A percentile compares a stretch with the other conserved stretches of the same genome.
These are phyloP conservation scores for Nannobrachium achirus DNA, from an alignment of 2,113 vertebrate genomes.

Conservation along the genomic window DNA sequence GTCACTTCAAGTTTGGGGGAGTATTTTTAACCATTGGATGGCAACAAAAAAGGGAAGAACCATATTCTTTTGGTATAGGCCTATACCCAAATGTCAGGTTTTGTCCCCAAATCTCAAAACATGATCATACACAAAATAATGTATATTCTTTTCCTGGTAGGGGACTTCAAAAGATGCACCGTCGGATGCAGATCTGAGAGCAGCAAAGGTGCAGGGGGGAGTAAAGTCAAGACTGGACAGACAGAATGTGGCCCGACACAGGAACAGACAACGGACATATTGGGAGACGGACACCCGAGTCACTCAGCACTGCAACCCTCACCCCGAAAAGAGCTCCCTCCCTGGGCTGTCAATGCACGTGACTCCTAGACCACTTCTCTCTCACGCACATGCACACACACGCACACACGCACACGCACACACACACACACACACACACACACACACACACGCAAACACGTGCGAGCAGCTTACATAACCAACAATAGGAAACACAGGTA, in stretches of 20 bases:
- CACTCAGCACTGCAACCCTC: slow-evolving; percentile 45
- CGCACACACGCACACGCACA: slow-evolving; percentile 2
- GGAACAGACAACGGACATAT: too few relatives aligned
- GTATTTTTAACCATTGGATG: slow-evolving; percentile 15
- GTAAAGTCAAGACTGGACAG: slow-evolving; percentile 37
- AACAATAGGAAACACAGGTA: too few relatives aligned
- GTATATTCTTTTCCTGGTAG: slow-evolving; percentile 12
- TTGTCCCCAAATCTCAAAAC: background rate
- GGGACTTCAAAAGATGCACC: slow-evolving; percentile 19
- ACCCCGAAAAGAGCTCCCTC: slow-evolving; percentile 41
- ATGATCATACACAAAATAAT: slow-evolving; percentile 14
- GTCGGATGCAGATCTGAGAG: slow-evolving; percentile 16
- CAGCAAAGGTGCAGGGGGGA: slow-evolving; percentile 12
- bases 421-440: slow-evolving; percentile 41
- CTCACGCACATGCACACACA: slow-evolving; percentile 33
- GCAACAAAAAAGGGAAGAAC: slow-evolving; percentile 32
- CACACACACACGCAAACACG: slow-evolving; percentile 25
- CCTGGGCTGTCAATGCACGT: slow-evolving; percentile 46
- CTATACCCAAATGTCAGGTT: too few relatives aligned
- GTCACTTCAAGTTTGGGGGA: slow-evolving; percentile 44
- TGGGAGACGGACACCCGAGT: slow-evolving; percentile 44
- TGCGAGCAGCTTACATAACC: slow-evolving; percentile 1
- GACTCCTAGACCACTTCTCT: slow-evolving; percentile 35
- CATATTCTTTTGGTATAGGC: too few relatives aligned
- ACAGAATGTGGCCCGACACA: background rate